Evolutionary conservation across 2,113 vertebrate species (phyloP).

Genomic region (Aptenodytes patagonicus): DNA sequence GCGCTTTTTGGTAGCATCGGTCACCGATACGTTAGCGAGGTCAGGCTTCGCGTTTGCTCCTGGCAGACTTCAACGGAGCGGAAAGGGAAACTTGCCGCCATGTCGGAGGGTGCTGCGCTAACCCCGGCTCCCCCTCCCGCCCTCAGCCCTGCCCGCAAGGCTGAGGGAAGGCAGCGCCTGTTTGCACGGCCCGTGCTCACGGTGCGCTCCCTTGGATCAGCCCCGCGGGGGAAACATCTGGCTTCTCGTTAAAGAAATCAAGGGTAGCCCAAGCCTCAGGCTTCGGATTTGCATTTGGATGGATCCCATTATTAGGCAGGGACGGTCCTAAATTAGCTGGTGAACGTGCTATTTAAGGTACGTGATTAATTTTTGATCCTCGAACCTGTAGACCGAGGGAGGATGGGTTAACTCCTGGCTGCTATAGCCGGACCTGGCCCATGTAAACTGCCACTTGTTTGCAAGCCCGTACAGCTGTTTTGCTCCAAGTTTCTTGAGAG

Average conservation of each 20-base stretch:
- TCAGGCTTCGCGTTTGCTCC: not conserved
- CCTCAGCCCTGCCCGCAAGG: too few relatives aligned
- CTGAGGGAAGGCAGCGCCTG: too few relatives aligned
- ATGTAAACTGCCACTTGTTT: accelerated
- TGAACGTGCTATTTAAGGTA: not conserved
- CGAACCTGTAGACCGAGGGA: not conserved
- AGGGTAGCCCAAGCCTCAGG: not conserved
- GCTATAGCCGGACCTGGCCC: accelerated
- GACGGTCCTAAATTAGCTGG: not conserved
- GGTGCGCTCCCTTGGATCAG: too few relatives aligned
- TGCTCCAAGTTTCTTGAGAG: not conserved
- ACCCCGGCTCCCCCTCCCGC: too few relatives aligned
- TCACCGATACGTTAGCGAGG: not conserved
- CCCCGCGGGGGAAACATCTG: not conserved
- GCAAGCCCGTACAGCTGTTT: too few relatives aligned
- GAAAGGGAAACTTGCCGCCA: not conserved
- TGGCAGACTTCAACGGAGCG: not conserved
- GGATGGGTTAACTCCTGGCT: accelerated
- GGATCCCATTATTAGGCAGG: not conserved
- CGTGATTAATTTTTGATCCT: not conserved
- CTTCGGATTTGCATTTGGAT: not conserved
- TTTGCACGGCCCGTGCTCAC: too few relatives aligned
- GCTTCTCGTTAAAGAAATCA: not conserved
- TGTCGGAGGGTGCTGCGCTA: not conserved
- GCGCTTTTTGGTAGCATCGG: too few relatives aligned